Conservation (phyloP, 2,888 invertebrate genomes). For the Abscondita cerata region DNA sequence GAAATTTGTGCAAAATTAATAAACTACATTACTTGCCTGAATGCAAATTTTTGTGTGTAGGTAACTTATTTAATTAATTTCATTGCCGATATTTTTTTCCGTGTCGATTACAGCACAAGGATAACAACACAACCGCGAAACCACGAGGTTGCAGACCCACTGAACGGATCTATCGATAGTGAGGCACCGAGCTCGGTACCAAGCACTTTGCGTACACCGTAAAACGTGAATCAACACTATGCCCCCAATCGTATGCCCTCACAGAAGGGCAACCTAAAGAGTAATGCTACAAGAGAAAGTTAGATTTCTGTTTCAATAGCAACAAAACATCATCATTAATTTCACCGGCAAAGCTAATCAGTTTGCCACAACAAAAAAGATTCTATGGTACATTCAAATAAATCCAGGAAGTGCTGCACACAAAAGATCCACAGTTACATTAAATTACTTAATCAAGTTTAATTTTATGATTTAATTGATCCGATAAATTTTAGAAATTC, state of each 20-base stretch:
- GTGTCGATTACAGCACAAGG: background rate
- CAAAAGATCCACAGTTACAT: no score
- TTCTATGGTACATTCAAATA: no score
- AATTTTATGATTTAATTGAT: no score
- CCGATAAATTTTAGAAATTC: no score
- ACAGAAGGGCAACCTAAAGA: background rate
- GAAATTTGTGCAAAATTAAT: no score
- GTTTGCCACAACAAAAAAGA: no score
- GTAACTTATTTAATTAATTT: no score
- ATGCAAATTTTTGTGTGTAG: no score
- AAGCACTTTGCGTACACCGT: conserved; percentile 22
- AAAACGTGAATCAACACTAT: conserved; percentile 18
- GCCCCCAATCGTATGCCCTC: conserved; percentile 5
- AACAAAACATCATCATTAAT: background rate
- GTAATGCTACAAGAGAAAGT: background rate
- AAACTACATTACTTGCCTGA: conserved; percentile 3
- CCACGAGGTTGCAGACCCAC: conserved; percentile 24
- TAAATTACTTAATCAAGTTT: no score
- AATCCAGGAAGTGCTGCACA: no score
- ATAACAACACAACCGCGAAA: conserved; percentile 17
- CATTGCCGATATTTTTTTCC: background rate
- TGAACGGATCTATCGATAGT: conserved; percentile 24
- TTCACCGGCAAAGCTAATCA: no score
- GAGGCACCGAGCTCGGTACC: conserved; percentile 15
- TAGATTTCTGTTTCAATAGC: background rate